Evolutionary conservation across 2,888 invertebrate species (phyloP), one percentile per base, ranked within the genome.

Genomic region (Morinoia aosen): DNA sequence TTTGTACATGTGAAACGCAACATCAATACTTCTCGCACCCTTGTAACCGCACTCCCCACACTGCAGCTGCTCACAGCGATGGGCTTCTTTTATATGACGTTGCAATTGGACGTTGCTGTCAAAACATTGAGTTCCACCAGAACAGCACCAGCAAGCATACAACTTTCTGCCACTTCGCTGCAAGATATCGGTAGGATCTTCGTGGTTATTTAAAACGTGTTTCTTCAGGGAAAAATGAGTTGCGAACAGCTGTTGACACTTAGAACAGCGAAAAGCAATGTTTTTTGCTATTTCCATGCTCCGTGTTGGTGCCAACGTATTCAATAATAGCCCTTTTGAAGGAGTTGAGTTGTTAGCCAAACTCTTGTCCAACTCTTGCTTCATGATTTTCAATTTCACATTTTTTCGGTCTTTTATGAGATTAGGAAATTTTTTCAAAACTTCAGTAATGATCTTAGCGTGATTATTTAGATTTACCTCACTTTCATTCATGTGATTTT

Each of bases 401-500:
- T 98, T 99, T 97, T 98, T 98, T 97, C 98, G 98, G 97, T 98
- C 98, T 97, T 98, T 98, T 0, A 99, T 98, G 96, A 99, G 97
- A 97, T 99, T 98, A 0, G 99, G 99, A 97, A 98, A 99, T 97
- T 98, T 99, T 97, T 98, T 98, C 88, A 99, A 97, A 0, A 99
- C 98, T 97, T 98, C 98, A 96, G 98, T 98, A 96, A 99, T 98
- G 95, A 99, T 98, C 97, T 98, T 98, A 0, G 98, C 98, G 97
- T 99, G 99, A 97, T 98, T 98, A 88, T 97, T 97, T 3, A 97
- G 97, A 88, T 97, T 97, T 3, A 97, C 97, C 58, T 97, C 96
- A 39, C 95, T 95, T 48, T 95, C 94, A 88, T 58, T 96, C 39
- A 95, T 64, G 19, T 91, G 94, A 56, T 96, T 76, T 76, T 76